Evolutionary conservation across 2,888 invertebrate species (phyloP).

Genomic region (Perizoma flavofasciatum): DNA sequence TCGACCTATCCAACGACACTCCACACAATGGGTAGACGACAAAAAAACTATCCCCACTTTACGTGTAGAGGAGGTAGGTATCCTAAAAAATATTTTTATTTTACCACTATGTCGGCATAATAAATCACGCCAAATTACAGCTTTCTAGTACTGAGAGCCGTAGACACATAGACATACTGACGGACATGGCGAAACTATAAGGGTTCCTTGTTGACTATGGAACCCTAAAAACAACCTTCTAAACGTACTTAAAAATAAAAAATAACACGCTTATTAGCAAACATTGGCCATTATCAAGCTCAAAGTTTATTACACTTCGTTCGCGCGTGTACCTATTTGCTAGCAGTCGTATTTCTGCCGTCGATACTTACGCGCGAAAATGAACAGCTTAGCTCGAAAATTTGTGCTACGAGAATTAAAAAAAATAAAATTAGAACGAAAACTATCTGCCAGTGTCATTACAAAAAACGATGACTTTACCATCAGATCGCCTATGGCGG

Average conservation of each 20-base stretch:
- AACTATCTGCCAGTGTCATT: conserved; percentile 55
- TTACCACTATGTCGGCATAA: too few species aligned
- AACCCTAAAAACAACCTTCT: not conserved
- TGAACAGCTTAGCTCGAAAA: conserved; percentile 64
- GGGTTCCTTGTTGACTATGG: too few species aligned
- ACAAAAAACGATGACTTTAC: conserved; percentile 59
- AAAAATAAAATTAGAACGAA: conserved; percentile 63
- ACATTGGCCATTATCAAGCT: conserved; percentile 29
- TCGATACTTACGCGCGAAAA: conserved; percentile 55
- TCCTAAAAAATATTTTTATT: too few species aligned
- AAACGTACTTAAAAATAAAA: too few species aligned
- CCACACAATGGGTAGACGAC: too few species aligned
- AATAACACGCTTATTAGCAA: too few species aligned
- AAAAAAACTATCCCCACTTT: too few species aligned
- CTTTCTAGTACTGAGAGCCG: too few species aligned
- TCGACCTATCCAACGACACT: too few species aligned
- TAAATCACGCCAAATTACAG: too few species aligned
- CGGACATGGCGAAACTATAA: too few species aligned
- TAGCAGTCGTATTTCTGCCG: conserved; percentile 50
- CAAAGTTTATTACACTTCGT: conserved; percentile 33
- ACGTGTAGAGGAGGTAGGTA: too few species aligned
- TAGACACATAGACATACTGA: not conserved
- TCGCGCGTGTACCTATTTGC: conserved; percentile 13
- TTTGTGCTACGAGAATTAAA: conserved; percentile 63
- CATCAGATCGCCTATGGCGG: conserved; percentile 62